A percentile compares a stretch with the other conserved stretches of the same genome.
Conservation (phyloP, 2,797 vertebrate species). For the Prunella strophiata region DNA sequence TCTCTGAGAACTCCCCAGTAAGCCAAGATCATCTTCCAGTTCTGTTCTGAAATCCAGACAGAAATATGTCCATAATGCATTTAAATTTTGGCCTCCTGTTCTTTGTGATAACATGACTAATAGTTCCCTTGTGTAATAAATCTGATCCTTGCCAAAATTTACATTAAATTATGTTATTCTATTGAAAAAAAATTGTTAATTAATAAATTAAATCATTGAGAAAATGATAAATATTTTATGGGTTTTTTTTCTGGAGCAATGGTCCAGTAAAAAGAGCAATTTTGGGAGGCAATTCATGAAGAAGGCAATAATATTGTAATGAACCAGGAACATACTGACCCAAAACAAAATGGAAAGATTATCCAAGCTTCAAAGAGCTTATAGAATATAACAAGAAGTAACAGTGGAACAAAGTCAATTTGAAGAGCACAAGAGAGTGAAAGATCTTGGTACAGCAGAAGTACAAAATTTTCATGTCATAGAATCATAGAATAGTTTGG, state of each 20-base stretch:
- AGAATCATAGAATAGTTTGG: not conserved
- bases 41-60: not conserved
- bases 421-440: not conserved
- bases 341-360: not conserved
- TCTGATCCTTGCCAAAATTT: not conserved
- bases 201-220: not conserved
- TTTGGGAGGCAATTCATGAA: not conserved
- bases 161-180: not conserved
- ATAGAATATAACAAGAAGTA: not conserved
- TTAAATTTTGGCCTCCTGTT: not conserved
- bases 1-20: not conserved
- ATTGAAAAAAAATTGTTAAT: not conserved
- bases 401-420: not conserved
- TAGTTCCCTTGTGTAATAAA: not conserved
- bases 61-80: fast-evolving
- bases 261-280: not conserved
- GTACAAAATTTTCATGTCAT: not conserved
- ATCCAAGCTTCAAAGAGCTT: not conserved
- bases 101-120: not conserved
- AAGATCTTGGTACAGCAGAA: not conserved
- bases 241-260: not conserved
- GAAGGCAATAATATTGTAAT: not conserved
- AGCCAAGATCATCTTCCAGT: not conserved
- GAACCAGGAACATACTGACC: not conserved
- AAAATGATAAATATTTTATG: not conserved